Evolutionary conservation across 1,140 invertebrate species (phyloP), one percentile per base, ranked within the genome.

Genomic region (Hesperophylax magnus): DNA sequence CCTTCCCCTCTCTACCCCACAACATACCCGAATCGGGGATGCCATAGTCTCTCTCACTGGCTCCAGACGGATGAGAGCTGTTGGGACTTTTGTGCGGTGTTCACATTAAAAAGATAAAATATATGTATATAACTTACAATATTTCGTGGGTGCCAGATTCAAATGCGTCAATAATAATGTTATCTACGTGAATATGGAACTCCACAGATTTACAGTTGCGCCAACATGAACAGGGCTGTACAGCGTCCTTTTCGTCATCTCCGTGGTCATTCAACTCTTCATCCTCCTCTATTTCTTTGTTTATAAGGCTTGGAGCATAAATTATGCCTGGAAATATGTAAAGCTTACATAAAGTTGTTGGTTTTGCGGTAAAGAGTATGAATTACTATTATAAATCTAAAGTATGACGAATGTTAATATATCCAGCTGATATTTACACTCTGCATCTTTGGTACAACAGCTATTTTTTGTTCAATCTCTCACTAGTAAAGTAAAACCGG

Each of bases 181-280:
- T 58, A 15, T 81, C 58, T 7, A 34, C n/a, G 9, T 81, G 69
- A 8, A 67, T 15, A 18, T 39, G 52, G 22, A 61, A 81, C 11
- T 34, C 15, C 8, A 76, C 22, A 17, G 27, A 27, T 47, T 20
- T 3, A 53, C 79, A 81, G 15, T 27, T 76, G 24, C 69, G 63
- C 79, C 79, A 81, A 31, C 75, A 81, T 6, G 80, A 61, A 27
- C 80, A 81, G 4, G 52, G 3, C n/a, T 53, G 58, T n/a, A 78
- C 76, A 20, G 31, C 63, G 2, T 71, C 61, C 18, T 76, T 78
- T 52, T 81, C 80, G 11, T 60, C 39, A 27, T 81, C 80, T 20
- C 77, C 75, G n/a, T 60, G 39, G 17, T 69, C 53, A 17, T 67
- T 24, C 2, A 60, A 7, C 7, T 78, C 67, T 9, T 78, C 58